phyloP scores from a whole-genome alignment of 2,113 vertebrate genomes.

The Urocitellus parryii region DNA sequence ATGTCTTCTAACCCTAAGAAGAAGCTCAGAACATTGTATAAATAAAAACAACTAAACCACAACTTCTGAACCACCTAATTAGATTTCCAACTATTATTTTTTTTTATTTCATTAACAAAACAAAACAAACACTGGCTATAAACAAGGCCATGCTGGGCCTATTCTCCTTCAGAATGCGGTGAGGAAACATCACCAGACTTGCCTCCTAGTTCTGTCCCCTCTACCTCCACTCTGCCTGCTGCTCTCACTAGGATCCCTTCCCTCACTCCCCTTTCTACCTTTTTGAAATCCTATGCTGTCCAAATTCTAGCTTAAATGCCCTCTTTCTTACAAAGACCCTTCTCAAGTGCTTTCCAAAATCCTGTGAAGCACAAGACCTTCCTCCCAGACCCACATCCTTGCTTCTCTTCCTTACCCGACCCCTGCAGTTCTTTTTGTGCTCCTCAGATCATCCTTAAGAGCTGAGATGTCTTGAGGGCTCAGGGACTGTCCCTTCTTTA shows the following conservation, averaged over 20 bases:
- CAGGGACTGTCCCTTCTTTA: background rate
- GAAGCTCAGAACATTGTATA: background rate
- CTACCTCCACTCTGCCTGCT: background rate
- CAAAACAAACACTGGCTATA: slow-evolving; percentile 40
- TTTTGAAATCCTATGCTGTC: background rate
- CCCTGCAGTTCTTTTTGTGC: no score
- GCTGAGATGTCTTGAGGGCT: background rate
- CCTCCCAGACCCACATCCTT: background rate
- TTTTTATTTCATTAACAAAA: slow-evolving; percentile 59
- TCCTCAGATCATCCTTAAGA: background rate
- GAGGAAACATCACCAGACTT: background rate
- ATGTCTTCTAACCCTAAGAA: background rate
- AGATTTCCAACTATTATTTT: slow-evolving; percentile 45
- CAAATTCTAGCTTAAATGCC: background rate
- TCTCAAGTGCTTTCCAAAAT: background rate
- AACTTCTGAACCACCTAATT: slow-evolving; percentile 35
- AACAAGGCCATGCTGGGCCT: background rate
- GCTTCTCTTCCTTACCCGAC: background rate
- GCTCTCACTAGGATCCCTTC: background rate
- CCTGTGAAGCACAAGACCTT: no score
- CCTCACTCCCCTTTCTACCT: background rate
- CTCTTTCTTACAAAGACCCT: background rate
- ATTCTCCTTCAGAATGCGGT: background rate
- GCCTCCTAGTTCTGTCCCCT: background rate
- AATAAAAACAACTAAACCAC: slow-evolving; percentile 57